Base-by-base conservation (phyloP, 2,113 vertebrate genomes). In the Empidonax traillii region DNA sequence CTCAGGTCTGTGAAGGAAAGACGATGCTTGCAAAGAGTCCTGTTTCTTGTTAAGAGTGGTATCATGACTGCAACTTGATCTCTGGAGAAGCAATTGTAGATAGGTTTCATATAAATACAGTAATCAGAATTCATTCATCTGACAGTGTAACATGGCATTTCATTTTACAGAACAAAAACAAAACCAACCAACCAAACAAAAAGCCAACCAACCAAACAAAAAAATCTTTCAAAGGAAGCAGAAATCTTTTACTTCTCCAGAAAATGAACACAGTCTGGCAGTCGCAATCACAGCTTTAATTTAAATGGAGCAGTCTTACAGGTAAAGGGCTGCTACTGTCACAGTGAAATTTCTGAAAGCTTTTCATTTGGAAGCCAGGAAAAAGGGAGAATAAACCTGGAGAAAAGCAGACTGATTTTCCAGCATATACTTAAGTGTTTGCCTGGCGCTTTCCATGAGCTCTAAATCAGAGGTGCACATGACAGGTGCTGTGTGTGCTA, bases 101-200 rank as follows among this genome's bases (percentile, higher is more conserved):
- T 35, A 81, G 37, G 56, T 91, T 95, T 91, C 66, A 44, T 87
- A 91, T 79, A 94, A 93, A 89, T 85, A 89, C 61, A 65, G 80
- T 72, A 95, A 93, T 96, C 87, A 96, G 81, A 94, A 89, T 91
- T 93, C 77, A 93, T 95, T 92, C 77, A 89, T 89, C 81, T 87
- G 71, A n/a, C 51, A 82, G 61, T 20, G 8, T 63, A 87, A 81
- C 52, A 75, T 3, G 6, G 21, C 44, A 85, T 82, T 97, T 72
- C 21, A 3, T 88, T 85, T 79, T 78, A 77, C 10, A 86, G 68
- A 77, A 47, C 1, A 52, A 87, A 49, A 49, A 52, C 33, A 55
- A 39, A 25, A 73, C 49, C 24, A 23, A 41, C 27, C 22, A 22
- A 80, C 66, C 20, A 10, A 25, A 35, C 35, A 44, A 35, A 19